A percentile compares a stretch with the other conserved stretches of the same genome.
Evolutionary conservation across 2,888 invertebrate species (phyloP).

Genomic region (Drosophila rubida): DNA sequence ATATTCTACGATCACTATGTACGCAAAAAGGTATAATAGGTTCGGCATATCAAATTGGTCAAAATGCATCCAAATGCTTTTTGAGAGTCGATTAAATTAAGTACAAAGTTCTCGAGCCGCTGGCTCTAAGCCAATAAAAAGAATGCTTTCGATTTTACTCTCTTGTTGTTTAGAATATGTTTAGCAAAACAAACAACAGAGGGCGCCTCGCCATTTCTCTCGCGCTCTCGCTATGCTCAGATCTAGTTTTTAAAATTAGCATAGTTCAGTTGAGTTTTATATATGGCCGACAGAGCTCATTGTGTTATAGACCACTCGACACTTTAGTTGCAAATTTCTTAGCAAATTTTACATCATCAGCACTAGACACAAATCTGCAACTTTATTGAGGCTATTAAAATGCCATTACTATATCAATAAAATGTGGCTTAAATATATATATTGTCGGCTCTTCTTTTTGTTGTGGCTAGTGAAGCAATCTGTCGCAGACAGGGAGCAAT

Average conservation of each 20-base stretch:
- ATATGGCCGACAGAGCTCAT: slow-evolving; percentile 54
- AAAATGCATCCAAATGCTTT: not conserved
- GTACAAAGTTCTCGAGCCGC: slow-evolving; percentile 15
- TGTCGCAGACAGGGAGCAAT: slow-evolving; percentile 58
- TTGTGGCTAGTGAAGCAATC: slow-evolving; percentile 6
- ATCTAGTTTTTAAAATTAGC: slow-evolving; percentile 70
- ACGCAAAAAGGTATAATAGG: slow-evolving; percentile 86
- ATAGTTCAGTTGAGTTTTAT: slow-evolving; percentile 34
- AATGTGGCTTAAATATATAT: slow-evolving; percentile 43
- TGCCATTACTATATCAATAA: slow-evolving; percentile 28
- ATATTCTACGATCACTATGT: slow-evolving; percentile 93
- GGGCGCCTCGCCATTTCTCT: slow-evolving; percentile 7
- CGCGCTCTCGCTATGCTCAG: slow-evolving; percentile 1
- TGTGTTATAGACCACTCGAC: slow-evolving; percentile 54
- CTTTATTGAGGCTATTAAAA: slow-evolving; percentile 11
- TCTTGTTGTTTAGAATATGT: slow-evolving; percentile 78
- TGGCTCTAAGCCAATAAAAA: slow-evolving; percentile 35
- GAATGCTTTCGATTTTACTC: slow-evolving; percentile 6
- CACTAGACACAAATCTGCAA: not conserved
- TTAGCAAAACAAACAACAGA: slow-evolving; percentile 80
- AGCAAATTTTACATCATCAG: slow-evolving; percentile 72
- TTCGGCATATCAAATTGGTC: slow-evolving; percentile 2
- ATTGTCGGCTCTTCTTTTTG: slow-evolving; percentile 20
- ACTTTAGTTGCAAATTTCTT: slow-evolving; percentile 46
- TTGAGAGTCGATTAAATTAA: slow-evolving; percentile 18